Percentiles rank a stretch among this genome's conserved stretches.
Conservation (phyloP, 2,888 invertebrate species). For the Drosophila testacea region DNA sequence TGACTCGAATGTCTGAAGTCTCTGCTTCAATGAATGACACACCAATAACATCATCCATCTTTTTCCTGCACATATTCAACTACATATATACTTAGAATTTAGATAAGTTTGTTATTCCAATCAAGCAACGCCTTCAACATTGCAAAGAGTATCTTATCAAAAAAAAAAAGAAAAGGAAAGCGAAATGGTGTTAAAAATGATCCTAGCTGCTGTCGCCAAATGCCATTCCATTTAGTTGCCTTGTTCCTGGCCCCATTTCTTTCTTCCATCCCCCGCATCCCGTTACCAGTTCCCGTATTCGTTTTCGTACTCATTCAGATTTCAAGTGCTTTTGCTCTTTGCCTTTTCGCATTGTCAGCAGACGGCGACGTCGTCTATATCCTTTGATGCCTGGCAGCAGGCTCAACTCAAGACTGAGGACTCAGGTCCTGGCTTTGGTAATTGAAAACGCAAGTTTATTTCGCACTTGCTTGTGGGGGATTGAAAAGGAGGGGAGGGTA, state of each 20-base stretch:
- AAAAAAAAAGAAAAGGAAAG: background rate
- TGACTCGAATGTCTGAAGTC: too few species aligned
- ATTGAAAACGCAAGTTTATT: conserved; percentile 84
- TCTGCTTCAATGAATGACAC: background rate
- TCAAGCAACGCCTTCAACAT: conserved; percentile 2
- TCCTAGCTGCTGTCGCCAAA: conserved; percentile 38
- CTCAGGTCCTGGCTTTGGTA: conserved; percentile 60
- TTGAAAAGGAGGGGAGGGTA: background rate
- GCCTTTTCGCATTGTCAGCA: conserved; percentile 80
- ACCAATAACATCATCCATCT: background rate
- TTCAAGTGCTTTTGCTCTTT: conserved; percentile 74
- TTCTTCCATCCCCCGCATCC: background rate
- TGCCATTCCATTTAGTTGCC: conserved; percentile 15
- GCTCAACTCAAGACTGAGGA: conserved; percentile 42
- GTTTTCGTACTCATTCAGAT: conserved; percentile 38
- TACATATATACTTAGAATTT: background rate
- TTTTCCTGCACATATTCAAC: background rate
- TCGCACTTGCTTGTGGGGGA: conserved; percentile 61
- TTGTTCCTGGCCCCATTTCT: background rate
- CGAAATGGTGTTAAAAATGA: conserved; percentile 33
- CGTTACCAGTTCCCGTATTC: conserved; percentile 13
- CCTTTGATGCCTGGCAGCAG: conserved; percentile 71
- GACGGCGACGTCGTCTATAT: conserved; percentile 64
- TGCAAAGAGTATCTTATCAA: conserved; percentile 2
- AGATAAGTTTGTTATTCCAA: conserved; percentile 2